These are phyloP conservation scores for Merodon equestris DNA, from an alignment of 2,888 invertebrate species.

Conservation along the genomic window DNA sequence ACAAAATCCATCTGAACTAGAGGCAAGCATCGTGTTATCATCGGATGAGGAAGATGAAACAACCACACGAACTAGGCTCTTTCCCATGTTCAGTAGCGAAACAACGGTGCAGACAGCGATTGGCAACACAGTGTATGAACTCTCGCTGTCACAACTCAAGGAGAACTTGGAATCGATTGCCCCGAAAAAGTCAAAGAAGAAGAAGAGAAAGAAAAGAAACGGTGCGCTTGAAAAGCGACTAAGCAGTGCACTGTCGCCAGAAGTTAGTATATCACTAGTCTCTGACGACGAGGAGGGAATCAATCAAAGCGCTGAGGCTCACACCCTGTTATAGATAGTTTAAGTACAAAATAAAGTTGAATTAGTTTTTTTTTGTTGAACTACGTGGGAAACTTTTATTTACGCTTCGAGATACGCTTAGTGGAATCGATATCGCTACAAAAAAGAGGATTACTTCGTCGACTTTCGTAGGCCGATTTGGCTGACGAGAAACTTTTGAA, in stretches of 20 bases:
- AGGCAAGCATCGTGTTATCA: slow-evolving; percentile 51
- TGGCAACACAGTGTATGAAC: slow-evolving; percentile 76
- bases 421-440: slow-evolving; percentile 77
- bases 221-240: slow-evolving; percentile 30
- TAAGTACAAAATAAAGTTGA: slow-evolving; percentile 54
- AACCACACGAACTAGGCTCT: slow-evolving; percentile 54
- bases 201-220: slow-evolving; percentile 19
- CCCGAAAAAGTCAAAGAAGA: slow-evolving; percentile 22
- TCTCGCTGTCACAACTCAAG: slow-evolving; percentile 76
- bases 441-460: slow-evolving; percentile 76
- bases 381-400: slow-evolving; percentile 44
- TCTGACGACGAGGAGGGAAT: slow-evolving; percentile 75
- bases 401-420: slow-evolving; percentile 70
- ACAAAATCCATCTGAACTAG: slow-evolving; percentile 10
- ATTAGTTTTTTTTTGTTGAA: slow-evolving; percentile 43
- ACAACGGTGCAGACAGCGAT: slow-evolving; percentile 77
- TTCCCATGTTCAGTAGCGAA: slow-evolving; percentile 74
- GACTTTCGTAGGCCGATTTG: slow-evolving; percentile 75
- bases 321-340: slow-evolving; percentile 23
- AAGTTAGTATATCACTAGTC: slow-evolving; percentile 77
- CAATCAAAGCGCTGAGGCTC: neutral
- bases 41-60: slow-evolving; percentile 52
- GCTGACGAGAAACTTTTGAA: slow-evolving; percentile 70
- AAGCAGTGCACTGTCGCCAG: slow-evolving; percentile 73
- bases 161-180: slow-evolving; percentile 75